Percentiles rank a stretch among this genome's conserved stretches.
Conservation (phyloP, 2,888 invertebrate species). For the Drosophila putrida region DNA sequence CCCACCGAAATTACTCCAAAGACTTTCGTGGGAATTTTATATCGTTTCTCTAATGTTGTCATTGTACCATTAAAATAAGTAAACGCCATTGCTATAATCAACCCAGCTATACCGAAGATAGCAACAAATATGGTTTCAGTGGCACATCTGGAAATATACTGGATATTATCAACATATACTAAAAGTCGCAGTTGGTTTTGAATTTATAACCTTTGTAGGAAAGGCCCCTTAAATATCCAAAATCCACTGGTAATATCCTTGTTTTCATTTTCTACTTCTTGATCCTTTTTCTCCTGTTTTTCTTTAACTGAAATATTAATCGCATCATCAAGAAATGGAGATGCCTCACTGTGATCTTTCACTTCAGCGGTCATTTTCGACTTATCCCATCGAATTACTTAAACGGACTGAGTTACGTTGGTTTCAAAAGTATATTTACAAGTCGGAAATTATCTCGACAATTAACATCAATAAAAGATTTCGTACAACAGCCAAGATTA, state of each 20-base stretch:
- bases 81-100: slow-evolving; percentile 89
- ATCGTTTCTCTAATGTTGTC: slow-evolving; percentile 90
- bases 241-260: slow-evolving; percentile 88
- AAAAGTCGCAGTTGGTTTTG: slow-evolving; percentile 43
- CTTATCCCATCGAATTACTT: slow-evolving; percentile 2
- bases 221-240: slow-evolving; percentile 87
- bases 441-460: slow-evolving; percentile 25
- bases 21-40: slow-evolving; percentile 89
- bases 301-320: slow-evolving; percentile 13
- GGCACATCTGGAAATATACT: slow-evolving; percentile 76
- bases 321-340: slow-evolving; percentile 13
- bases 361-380: slow-evolving; percentile 16
- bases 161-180: not conserved
- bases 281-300: not conserved
- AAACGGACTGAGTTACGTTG: slow-evolving; percentile 19
- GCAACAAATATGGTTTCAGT: slow-evolving; percentile 86
- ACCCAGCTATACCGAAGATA: slow-evolving; percentile 89
- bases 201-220: slow-evolving; percentile 87
- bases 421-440: slow-evolving; percentile 14
- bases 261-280: slow-evolving; percentile 83
- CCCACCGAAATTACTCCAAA: slow-evolving; percentile 90
- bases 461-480: slow-evolving; percentile 28
- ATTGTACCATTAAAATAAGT: slow-evolving; percentile 90
- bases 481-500: slow-evolving; percentile 27
- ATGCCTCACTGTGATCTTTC: slow-evolving; percentile 13